phyloP scores from a whole-genome alignment of 2,797 vertebrate genomes.

The Pantherophis alleghaniensis region DNA sequence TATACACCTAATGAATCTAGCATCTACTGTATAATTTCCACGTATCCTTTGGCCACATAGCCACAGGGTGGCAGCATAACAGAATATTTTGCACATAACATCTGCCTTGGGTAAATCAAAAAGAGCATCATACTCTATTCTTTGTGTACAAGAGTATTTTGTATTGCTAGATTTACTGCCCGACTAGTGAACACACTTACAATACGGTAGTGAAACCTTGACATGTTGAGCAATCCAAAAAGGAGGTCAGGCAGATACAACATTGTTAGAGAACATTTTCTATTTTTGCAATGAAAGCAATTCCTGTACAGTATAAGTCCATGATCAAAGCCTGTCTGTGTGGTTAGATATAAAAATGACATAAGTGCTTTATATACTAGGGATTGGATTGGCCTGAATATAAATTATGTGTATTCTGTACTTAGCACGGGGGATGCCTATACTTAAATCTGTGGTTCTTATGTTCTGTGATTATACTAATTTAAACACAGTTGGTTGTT shows the following conservation, averaged over 20 bases:
- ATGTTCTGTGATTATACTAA: background rate
- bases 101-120: background rate
- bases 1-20: background rate
- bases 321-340: background rate
- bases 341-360: slow-evolving; percentile 12
- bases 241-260: background rate
- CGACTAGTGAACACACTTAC: background rate
- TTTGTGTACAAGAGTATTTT: background rate
- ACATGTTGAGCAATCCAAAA: background rate
- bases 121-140: accelerated
- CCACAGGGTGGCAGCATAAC: slow-evolving; percentile 42
- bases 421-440: background rate
- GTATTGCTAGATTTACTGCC: background rate
- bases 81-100: background rate
- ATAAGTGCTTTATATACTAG: background rate
- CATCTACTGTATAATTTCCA: background rate
- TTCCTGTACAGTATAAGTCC: background rate
- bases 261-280: background rate
- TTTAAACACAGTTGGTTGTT: slow-evolving; percentile 72
- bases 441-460: slow-evolving; percentile 7
- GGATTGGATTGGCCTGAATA: background rate
- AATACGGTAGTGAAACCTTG: background rate
- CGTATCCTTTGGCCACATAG: background rate
- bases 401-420: background rate
- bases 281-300: background rate